These are phyloP conservation scores for Bellardia pandia DNA, from an alignment of 2,888 invertebrate species.

Conservation along the genomic window DNA sequence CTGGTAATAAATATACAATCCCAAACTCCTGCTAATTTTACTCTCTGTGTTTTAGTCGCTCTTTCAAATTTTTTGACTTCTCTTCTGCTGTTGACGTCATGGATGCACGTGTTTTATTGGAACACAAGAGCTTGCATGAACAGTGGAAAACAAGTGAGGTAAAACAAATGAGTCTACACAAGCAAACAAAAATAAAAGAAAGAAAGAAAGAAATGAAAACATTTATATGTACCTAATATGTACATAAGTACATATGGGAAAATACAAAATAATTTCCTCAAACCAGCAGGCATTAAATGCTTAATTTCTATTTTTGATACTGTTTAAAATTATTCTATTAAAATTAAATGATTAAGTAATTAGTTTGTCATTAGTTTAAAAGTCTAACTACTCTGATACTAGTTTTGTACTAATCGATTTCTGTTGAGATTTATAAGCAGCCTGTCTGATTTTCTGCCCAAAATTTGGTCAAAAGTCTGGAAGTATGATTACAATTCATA, in stretches of 20 bases:
- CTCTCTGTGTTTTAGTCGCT: background rate
- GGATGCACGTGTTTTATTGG: constrained; percentile 75
- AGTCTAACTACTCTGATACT: too few species aligned
- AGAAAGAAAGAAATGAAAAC: background rate
- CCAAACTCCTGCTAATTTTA: background rate
- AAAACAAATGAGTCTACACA: background rate
- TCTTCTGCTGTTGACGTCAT: constrained; percentile 76
- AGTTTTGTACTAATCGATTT: too few species aligned
- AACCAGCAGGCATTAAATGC: constrained; percentile 53
- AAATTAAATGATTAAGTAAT: too few species aligned
- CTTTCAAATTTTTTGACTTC: background rate
- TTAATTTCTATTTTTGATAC: background rate
- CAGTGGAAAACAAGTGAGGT: background rate
- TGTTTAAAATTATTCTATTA: background rate
- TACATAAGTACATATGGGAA: background rate
- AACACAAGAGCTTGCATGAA: background rate
- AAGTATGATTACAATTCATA: too few species aligned
- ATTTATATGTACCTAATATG: background rate
- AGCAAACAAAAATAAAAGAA: background rate
- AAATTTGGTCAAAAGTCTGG: too few species aligned
- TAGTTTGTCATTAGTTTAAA: too few species aligned
- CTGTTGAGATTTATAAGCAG: too few species aligned
- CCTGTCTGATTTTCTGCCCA: too few species aligned
- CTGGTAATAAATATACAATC: background rate
- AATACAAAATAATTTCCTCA: background rate